Evolutionary conservation across 1,140 invertebrate genomes (phyloP).

Genomic region (Sarcophaga bullata): DNA sequence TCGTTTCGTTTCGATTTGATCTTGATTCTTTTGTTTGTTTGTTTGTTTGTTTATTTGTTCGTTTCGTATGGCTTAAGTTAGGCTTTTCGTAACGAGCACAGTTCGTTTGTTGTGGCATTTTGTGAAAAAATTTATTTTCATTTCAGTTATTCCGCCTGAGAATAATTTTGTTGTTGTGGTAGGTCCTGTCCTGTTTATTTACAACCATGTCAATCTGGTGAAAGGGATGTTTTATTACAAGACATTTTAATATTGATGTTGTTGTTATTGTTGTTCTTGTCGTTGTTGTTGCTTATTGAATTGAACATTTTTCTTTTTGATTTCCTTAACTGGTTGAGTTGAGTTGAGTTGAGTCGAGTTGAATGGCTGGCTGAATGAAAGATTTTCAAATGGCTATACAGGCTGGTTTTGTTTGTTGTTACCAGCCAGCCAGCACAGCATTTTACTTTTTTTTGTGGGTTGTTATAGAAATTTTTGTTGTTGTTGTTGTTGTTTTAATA

Average conservation of each 20-base stretch:
- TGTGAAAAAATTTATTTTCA: too few relatives aligned
- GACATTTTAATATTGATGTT: slow-evolving; percentile 36
- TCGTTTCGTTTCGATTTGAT: background rate
- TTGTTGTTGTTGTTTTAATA: background rate
- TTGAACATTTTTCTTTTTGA: too few relatives aligned
- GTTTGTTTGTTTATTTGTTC: too few relatives aligned
- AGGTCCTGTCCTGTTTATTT: slow-evolving; percentile 39
- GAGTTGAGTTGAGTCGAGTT: too few relatives aligned
- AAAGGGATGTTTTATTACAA: slow-evolving; percentile 41
- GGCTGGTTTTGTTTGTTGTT: too few relatives aligned
- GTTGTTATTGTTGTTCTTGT: background rate
- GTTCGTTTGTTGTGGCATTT: too few relatives aligned
- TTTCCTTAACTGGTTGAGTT: too few relatives aligned
- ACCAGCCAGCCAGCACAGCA: background rate
- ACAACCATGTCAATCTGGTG: slow-evolving; percentile 38
- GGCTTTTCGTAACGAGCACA: background rate
- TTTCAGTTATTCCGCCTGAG: background rate
- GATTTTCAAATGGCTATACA: too few relatives aligned
- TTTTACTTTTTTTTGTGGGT: background rate
- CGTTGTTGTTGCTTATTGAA: background rate
- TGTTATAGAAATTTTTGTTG: background rate
- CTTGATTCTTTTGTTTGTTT: slow-evolving; percentile 1
- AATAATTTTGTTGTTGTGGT: slow-evolving; percentile 27
- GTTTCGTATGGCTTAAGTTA: background rate
- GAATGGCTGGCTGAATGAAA: too few relatives aligned